Evolutionary conservation across 1,140 invertebrate species (phyloP).

Genomic region (Scaptomyza montana): DNA sequence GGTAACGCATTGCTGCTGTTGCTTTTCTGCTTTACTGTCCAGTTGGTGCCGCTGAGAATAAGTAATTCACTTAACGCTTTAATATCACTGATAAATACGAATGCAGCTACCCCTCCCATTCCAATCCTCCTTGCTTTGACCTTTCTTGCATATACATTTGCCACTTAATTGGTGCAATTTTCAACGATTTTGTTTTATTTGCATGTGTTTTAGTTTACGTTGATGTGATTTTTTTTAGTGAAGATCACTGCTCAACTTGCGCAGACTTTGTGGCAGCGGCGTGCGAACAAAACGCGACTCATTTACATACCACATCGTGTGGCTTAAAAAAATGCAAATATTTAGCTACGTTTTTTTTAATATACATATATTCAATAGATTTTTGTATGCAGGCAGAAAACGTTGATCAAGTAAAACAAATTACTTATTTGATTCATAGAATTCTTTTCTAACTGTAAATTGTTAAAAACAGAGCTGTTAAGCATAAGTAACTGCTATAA

Average conservation of each 20-base stretch:
- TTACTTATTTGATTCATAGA: too few species aligned
- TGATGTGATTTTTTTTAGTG: not conserved
- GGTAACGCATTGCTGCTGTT: slow-evolving; percentile 68
- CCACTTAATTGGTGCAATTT: slow-evolving; percentile 80
- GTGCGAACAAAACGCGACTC: slow-evolving; percentile 61
- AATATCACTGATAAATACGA: slow-evolving; percentile 82
- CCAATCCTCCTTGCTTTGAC: not conserved
- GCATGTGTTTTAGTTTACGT: slow-evolving; percentile 46
- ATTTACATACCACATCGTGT: slow-evolving; percentile 68
- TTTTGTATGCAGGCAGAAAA: too few species aligned
- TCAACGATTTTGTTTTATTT: slow-evolving; percentile 78
- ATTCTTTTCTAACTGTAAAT: too few species aligned
- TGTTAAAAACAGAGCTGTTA: too few species aligned
- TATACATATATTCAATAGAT: too few species aligned
- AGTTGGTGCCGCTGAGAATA: slow-evolving; percentile 60
- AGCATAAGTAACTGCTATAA: too few species aligned
- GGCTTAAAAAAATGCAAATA: slow-evolving; percentile 22
- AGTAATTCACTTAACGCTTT: slow-evolving; percentile 83
- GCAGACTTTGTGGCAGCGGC: slow-evolving; percentile 76
- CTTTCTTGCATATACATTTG: slow-evolving; percentile 45
- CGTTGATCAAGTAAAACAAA: too few species aligned
- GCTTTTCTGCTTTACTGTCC: too few species aligned
- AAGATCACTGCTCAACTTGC: slow-evolving; percentile 36
- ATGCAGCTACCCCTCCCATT: not conserved
- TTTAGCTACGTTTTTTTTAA: too few species aligned